Base-by-base conservation (phyloP, 2,888 invertebrate species). In the Strigamia maritima region DNA sequence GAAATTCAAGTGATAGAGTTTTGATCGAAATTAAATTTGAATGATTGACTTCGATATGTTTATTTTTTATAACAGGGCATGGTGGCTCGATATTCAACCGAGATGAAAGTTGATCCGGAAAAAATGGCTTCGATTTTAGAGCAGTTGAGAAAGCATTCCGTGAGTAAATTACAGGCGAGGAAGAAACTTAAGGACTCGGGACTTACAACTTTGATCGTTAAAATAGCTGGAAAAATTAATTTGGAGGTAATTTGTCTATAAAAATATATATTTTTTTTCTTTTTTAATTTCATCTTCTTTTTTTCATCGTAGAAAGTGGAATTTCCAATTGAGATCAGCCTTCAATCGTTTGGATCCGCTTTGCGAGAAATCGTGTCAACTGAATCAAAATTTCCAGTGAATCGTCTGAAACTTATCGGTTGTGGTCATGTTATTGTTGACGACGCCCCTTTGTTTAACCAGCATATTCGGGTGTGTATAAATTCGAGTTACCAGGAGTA, bases 111-210 rank as follows among this genome's bases (percentile, higher is more conserved):
- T 2, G 86, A 89, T 0, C 82, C 84, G 22, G 88, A 89, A 0
- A 85, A 87, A 3, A 88, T 92, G 38, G 84, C 88, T 26, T 84
- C 87, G 80, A 90, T 90, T 0, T 83, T 94, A 19, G 88, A 86
- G 75, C 90, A 91, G 81, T 86, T 94, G 0, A 91, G 93, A 84
- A 84, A 86, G 3, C 91, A 91, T 85, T 92, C 94, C 0, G 83
- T 94, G 0, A 91, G 92, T 79, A 90, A 93, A 82, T 87, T 92
- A 16, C 90, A 90, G 80, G 91, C 92, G 28, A 89, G 91, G 81
- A 90, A 89, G 3, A 89, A 90, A 80, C 94, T 90, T 82, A 89
- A 90, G 81, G 89, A 90, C 82, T 92, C 91, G 0, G 93, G 94
- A 0, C 83, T 91, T 78, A 93, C 94, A 0, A 91, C 92, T 0